phyloP scores from a whole-genome alignment of 2,797 vertebrate genomes.

The Paguma larvata region DNA sequence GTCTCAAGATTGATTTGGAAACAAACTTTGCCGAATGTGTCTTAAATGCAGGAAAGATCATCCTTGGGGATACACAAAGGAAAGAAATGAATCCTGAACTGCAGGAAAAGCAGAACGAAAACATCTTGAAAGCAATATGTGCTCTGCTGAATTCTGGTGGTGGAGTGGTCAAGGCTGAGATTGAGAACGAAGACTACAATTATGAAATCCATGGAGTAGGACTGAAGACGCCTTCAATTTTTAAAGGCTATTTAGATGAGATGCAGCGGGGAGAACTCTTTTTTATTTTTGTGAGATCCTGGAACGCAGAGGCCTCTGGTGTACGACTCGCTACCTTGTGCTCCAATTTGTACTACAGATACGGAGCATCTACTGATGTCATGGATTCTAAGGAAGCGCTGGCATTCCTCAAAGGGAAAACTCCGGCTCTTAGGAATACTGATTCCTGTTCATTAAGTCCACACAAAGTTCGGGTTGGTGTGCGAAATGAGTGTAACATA shows the following conservation, averaged over 20 bases:
- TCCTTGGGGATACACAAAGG: constrained; percentile 71
- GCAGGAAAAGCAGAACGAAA: background rate
- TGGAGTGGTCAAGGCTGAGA: constrained; percentile 67
- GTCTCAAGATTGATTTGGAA: background rate
- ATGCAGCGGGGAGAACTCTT: constrained; percentile 23
- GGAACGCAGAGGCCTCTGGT: background rate
- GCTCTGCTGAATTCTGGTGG: constrained; percentile 83
- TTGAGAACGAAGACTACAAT: background rate
- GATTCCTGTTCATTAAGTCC: background rate
- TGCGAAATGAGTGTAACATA: background rate
- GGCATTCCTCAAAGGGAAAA: constrained; percentile 2
- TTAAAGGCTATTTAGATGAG: background rate
- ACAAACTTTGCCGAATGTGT: constrained; percentile 68
- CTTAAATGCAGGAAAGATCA: constrained; percentile 41
- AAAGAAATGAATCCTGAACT: background rate
- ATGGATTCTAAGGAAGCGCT: constrained; percentile 47
- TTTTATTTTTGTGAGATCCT: constrained; percentile 79
- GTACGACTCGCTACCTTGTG: constrained; percentile 10
- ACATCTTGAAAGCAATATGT: constrained; percentile 45
- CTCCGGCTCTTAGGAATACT: background rate
- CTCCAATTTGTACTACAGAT: constrained; percentile 55
- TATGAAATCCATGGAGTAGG: constrained; percentile 48
- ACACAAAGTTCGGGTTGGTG: background rate
- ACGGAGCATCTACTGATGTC: background rate
- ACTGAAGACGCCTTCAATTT: background rate